Percentiles rank a stretch among this genome's conserved stretches.
These are phyloP conservation scores for Philotrypesis tridentata DNA, from an alignment of 1,140 invertebrate genomes.

Conservation along the genomic window DNA sequence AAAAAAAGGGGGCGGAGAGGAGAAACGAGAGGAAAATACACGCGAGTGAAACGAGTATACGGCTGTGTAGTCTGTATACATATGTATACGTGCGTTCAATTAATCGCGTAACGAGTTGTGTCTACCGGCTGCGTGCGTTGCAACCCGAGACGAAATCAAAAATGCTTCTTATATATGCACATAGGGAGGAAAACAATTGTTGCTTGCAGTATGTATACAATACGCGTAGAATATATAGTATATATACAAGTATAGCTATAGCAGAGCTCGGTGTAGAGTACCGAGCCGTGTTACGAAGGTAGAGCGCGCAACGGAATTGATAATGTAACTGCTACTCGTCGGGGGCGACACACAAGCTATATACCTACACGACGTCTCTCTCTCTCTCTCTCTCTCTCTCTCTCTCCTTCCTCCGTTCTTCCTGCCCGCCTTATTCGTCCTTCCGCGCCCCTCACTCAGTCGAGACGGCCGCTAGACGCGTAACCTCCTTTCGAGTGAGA, in stretches of 20 bases:
- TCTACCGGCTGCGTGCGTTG: neutral
- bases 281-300: conserved; percentile 33
- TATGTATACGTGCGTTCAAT: neutral
- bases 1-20: neutral
- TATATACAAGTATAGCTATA: too few species aligned
- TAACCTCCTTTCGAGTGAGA: conserved; percentile 17
- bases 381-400: conserved; percentile 22
- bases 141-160: too few species aligned
- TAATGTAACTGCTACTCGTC: conserved; percentile 19
- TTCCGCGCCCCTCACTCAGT: conserved; percentile 43
- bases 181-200: too few species aligned
- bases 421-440: conserved; percentile 3
- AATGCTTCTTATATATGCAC: too few species aligned
- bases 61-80: too few species aligned
- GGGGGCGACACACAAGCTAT: conserved; percentile 2
- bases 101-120: neutral
- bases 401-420: conserved; percentile 11
- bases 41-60: too few species aligned
- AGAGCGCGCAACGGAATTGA: conserved; percentile 42
- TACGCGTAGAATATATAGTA: too few species aligned
- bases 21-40: conserved; percentile 26
- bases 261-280: neutral
- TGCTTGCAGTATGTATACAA: too few species aligned
- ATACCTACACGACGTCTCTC: neutral
- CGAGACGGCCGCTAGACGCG: conserved; percentile 34